Conservation (phyloP, 2,888 invertebrate species). For the Neria commutata region DNA sequence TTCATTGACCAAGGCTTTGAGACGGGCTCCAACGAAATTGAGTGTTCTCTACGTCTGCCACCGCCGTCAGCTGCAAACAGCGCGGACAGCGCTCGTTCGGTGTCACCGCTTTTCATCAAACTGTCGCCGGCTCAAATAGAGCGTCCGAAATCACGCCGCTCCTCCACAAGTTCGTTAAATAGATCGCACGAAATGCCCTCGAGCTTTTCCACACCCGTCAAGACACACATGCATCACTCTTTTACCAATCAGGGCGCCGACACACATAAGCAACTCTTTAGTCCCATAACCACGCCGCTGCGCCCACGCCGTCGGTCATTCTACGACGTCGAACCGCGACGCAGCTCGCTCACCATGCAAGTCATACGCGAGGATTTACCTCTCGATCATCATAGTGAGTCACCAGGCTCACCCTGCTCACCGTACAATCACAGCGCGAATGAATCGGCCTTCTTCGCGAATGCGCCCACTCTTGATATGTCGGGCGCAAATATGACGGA, state of each 20-base stretch:
- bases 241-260: slow-evolving; percentile 6
- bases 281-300: slow-evolving; percentile 34
- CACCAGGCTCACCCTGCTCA: slow-evolving; percentile 29
- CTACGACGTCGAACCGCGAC: slow-evolving; percentile 38
- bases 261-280: slow-evolving; percentile 37
- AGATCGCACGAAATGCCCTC: slow-evolving; percentile 29
- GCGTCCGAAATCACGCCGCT: not conserved
- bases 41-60: slow-evolving; percentile 38
- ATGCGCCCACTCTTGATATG: slow-evolving; percentile 40
- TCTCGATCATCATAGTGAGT: slow-evolving; percentile 33
- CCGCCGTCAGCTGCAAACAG: not conserved
- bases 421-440: slow-evolving; percentile 23
- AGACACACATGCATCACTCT: slow-evolving; percentile 22
- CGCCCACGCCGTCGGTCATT: slow-evolving; percentile 30
- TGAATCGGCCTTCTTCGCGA: slow-evolving; percentile 41
- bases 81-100: not conserved
- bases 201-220: slow-evolving; percentile 49
- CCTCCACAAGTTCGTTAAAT: not conserved
- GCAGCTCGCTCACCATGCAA: slow-evolving; percentile 54
- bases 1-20: slow-evolving; percentile 57
- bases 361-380: slow-evolving; percentile 54
- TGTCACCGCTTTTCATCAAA: slow-evolving; percentile 18
- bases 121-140: not conserved
- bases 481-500: slow-evolving; percentile 31
- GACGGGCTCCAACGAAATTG: slow-evolving; percentile 50